phyloP scores from a whole-genome alignment of 2,797 vertebrate species.

The Bovichtus diacanthus region DNA sequence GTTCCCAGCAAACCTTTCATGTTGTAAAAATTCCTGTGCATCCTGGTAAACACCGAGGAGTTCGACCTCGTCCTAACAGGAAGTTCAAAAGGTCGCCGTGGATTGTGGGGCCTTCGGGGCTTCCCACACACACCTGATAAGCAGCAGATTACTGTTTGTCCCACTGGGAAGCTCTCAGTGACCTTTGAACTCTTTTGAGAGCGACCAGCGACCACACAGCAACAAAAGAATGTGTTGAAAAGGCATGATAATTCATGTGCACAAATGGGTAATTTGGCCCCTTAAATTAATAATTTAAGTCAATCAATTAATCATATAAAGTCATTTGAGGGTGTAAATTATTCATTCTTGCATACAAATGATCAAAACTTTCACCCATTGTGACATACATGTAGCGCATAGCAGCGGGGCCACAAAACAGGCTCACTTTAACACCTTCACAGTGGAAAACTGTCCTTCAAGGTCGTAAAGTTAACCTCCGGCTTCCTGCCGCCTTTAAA shows the following conservation, averaged over 20 bases:
- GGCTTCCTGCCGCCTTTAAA: slow-evolving; percentile 50
- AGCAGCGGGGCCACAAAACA: neutral
- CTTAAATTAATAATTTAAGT: slow-evolving; percentile 28
- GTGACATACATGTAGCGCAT: neutral
- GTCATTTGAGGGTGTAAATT: slow-evolving; percentile 20
- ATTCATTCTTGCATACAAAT: slow-evolving; percentile 5
- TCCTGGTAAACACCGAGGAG: slow-evolving; percentile 67
- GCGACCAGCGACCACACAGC: slow-evolving; percentile 49
- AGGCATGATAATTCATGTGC: neutral
- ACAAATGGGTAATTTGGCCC: slow-evolving; percentile 12
- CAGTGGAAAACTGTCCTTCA: slow-evolving; percentile 27
- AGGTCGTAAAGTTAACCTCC: slow-evolving; percentile 31
- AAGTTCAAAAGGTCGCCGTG: slow-evolving; percentile 80
- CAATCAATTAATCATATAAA: slow-evolving; percentile 20
- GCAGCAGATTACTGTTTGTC: slow-evolving; percentile 52
- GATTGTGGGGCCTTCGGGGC: slow-evolving; percentile 9
- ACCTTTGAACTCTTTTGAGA: slow-evolving; percentile 56
- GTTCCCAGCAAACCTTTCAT: slow-evolving; percentile 69
- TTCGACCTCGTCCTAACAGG: slow-evolving; percentile 62
- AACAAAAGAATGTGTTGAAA: slow-evolving; percentile 8
- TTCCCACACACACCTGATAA: slow-evolving; percentile 69
- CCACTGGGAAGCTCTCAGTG: slow-evolving; percentile 13
- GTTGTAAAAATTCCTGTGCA: slow-evolving; percentile 78
- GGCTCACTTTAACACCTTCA: slow-evolving; percentile 16
- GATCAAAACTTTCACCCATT: slow-evolving; percentile 5